phyloP scores from a whole-genome alignment of 2,888 invertebrate species.

The Tetragonula carbonaria region DNA sequence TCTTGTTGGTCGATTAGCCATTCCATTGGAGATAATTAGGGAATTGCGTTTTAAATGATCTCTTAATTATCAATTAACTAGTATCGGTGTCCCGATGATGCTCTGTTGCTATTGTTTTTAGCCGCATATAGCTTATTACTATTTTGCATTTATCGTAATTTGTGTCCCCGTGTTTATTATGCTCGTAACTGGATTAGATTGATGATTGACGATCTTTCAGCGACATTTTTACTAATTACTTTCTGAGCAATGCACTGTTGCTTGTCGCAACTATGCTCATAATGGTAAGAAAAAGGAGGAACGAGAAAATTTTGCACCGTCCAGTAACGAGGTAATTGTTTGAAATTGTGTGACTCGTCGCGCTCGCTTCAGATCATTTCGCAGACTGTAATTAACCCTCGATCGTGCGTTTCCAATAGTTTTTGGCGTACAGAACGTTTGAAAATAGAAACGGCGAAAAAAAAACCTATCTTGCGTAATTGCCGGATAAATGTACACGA shows the following conservation, averaged over 20 bases:
- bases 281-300: not conserved
- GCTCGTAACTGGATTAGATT: too few relatives aligned
- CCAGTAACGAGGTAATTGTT: not conserved
- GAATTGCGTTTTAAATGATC: not conserved
- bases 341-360: not conserved
- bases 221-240: not conserved
- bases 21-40: not conserved
- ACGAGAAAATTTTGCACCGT: not conserved
- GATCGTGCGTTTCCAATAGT: not conserved
- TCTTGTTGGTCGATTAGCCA: not conserved
- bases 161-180: not conserved
- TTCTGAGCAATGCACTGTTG: too few relatives aligned
- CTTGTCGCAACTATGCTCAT: not conserved
- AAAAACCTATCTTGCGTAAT: conserved; percentile 2
- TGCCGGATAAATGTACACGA: not conserved
- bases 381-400: not conserved
- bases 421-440: not conserved
- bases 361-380: not conserved
- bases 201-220: too few relatives aligned
- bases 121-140: not conserved
- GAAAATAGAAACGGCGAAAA: not conserved
- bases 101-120: too few relatives aligned
- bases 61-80: not conserved
- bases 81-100: too few relatives aligned
- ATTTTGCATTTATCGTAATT: too few relatives aligned